Conservation (phyloP, 2,797 vertebrate genomes). For the Momotus momota region DNA sequence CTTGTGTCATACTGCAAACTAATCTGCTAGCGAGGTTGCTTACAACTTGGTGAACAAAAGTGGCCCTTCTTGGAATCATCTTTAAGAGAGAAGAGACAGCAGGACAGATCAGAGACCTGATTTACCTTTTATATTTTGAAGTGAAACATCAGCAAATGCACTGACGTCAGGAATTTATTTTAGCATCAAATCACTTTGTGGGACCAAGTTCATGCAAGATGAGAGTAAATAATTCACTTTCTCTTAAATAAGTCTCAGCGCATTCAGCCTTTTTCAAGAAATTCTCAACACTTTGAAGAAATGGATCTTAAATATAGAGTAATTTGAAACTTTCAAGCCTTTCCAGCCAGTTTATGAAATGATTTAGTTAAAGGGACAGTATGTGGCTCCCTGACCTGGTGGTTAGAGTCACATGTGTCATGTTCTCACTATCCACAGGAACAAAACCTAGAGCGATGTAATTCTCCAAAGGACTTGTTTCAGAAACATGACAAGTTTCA, state of each 20-base stretch:
- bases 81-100: neutral
- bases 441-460: neutral
- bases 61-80: neutral
- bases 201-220: neutral
- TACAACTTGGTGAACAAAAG: neutral
- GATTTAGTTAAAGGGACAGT: neutral
- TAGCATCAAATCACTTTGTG: neutral
- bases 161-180: neutral
- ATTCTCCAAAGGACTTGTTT: neutral
- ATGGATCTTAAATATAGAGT: neutral
- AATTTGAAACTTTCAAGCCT: neutral
- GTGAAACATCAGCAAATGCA: neutral
- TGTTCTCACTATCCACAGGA: neutral
- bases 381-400: neutral
- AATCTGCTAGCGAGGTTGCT: neutral
- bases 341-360: neutral
- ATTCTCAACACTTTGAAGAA: neutral
- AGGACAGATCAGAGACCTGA: neutral
- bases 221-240: neutral
- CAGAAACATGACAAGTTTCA: neutral
- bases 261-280: neutral
- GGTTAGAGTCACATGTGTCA: neutral
- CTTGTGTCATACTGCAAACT: neutral
- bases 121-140: neutral
- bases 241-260: neutral